phyloP scores from a whole-genome alignment of 2,797 vertebrate species.

The Sebastiscus albofasciatus region DNA sequence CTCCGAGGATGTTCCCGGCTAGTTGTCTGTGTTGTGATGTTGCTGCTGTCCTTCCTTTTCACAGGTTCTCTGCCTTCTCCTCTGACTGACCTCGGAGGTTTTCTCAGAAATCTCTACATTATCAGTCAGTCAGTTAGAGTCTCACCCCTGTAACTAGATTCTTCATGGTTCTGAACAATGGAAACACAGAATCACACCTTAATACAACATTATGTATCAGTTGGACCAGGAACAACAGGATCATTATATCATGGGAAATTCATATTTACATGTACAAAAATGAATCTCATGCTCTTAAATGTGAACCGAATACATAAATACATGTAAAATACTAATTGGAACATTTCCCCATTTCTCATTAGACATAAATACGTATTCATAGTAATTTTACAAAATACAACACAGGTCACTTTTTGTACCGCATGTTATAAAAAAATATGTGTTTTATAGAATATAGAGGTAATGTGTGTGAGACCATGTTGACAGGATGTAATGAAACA shows the following conservation, averaged over 20 bases:
- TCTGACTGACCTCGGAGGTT: background rate
- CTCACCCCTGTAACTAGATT: too few species aligned
- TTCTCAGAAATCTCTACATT: background rate
- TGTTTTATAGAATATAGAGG: background rate
- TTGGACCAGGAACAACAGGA: background rate
- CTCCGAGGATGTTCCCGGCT: background rate
- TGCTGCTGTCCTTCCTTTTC: background rate
- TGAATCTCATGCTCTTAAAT: background rate
- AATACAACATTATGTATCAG: background rate
- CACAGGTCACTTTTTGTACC: background rate
- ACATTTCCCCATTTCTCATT: background rate
- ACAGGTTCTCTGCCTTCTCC: background rate
- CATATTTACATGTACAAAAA: background rate
- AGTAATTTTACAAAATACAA: background rate
- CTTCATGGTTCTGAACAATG: background rate
- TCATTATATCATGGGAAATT: background rate
- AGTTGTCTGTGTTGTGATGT: background rate
- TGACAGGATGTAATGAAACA: slow-evolving; percentile 12
- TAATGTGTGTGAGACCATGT: background rate
- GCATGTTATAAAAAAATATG: background rate
- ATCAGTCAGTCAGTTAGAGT: background rate
- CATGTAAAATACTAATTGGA: background rate
- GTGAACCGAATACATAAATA: background rate
- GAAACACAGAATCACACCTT: background rate
- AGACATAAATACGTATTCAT: background rate